Percentiles rank a stretch among this genome's conserved stretches.
phyloP scores from a whole-genome alignment of 2,113 vertebrate species.

The Lethenteron reissneri region DNA sequence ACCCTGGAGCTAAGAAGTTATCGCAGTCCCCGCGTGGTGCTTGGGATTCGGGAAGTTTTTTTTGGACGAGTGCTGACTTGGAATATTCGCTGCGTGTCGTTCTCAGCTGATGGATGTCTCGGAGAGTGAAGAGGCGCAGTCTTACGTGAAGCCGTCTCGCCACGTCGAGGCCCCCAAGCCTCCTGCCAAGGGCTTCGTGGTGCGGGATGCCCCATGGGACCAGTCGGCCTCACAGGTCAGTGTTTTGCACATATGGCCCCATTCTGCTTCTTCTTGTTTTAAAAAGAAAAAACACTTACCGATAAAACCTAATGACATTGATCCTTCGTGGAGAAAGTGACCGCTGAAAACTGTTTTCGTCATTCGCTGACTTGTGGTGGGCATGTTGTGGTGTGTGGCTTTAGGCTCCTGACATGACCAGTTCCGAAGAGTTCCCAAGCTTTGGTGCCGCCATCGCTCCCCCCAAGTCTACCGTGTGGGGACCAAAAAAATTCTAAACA shows the following conservation, averaged over 20 bases:
- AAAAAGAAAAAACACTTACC: background rate
- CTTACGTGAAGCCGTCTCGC: conserved; percentile 55
- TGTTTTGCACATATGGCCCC: background rate
- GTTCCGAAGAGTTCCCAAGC: conserved; percentile 92
- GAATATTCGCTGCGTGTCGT: too few relatives aligned
- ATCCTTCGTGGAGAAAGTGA: background rate
- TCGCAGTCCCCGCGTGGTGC: too few relatives aligned
- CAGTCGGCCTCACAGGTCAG: conserved; percentile 37
- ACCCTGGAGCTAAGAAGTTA: too few relatives aligned
- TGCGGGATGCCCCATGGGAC: conserved; percentile 84
- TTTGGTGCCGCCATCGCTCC: conserved; percentile 74
- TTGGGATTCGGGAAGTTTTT: too few relatives aligned
- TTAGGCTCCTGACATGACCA: conserved; percentile 93
- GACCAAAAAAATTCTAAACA: conserved; percentile 74
- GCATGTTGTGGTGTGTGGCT: background rate
- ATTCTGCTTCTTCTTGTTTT: background rate
- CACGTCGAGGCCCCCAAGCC: conserved; percentile 40
- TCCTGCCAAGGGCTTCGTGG: conserved; percentile 83
- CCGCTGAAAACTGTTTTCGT: background rate
- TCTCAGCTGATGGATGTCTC: conserved; percentile 59
- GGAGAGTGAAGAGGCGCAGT: conserved; percentile 67
- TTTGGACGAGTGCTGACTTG: too few relatives aligned
- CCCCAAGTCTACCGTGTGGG: conserved; percentile 70
- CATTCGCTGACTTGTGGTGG: background rate
- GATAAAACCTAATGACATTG: conserved; percentile 3